Evolutionary conservation across 1,140 invertebrate species (phyloP).

Genomic region (Euura lappo): DNA sequence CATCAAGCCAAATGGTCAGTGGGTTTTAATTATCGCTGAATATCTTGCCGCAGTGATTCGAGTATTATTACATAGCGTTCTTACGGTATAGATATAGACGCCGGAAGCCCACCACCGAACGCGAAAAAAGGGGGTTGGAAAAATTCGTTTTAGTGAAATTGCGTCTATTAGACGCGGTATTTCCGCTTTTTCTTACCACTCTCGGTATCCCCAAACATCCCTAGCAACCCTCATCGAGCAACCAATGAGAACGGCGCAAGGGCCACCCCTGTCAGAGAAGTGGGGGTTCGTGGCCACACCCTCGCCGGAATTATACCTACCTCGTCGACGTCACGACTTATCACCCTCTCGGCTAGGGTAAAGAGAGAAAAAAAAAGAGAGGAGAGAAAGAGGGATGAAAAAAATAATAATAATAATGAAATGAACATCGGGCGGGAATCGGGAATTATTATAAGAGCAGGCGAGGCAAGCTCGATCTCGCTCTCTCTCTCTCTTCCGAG

Average conservation of each 20-base stretch:
- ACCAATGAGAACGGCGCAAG: constrained; percentile 46
- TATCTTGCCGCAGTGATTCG: too few relatives aligned
- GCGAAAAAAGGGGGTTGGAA: too few relatives aligned
- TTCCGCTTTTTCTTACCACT: constrained; percentile 10
- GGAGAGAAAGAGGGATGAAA: too few relatives aligned
- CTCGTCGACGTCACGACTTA: constrained; percentile 57
- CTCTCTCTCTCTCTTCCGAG: constrained; percentile 1
- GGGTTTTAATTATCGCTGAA: too few relatives aligned
- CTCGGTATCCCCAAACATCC: background rate
- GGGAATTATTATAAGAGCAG: constrained; percentile 59
- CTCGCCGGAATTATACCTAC: constrained; percentile 24
- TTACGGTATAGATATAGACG: too few relatives aligned
- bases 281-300: constrained; percentile 5
- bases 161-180: constrained; percentile 9
- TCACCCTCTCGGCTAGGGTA: constrained; percentile 50
- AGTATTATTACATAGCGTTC: too few relatives aligned
- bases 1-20: too few relatives aligned
- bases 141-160: background rate
- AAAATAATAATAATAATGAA: constrained; percentile 53
- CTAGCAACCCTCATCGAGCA: constrained; percentile 11
- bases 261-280: constrained; percentile 40
- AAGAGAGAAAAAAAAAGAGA: constrained; percentile 22
- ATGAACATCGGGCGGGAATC: constrained; percentile 57
- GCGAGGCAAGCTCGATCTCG: background rate
- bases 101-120: too few relatives aligned